These are phyloP conservation scores for Halichondria panicea DNA, from an alignment of 37 sponge, comb jelly and placozoan species.

Conservation along the genomic window DNA sequence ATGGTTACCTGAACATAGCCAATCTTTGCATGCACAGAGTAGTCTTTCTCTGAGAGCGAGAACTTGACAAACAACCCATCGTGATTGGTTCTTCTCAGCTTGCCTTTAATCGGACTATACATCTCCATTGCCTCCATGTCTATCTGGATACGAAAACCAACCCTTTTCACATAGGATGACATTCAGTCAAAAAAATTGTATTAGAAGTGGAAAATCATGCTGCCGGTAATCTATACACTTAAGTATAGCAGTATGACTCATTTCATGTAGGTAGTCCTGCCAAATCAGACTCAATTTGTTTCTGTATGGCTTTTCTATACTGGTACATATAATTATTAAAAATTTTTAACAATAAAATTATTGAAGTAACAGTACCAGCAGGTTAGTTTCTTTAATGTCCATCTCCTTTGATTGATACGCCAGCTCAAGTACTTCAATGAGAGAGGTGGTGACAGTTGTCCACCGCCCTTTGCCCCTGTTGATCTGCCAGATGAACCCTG, in stretches of 20 bases:
- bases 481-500: slow-evolving; percentile 80
- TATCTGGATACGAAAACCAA: slow-evolving; percentile 2
- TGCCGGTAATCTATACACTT: too few species aligned
- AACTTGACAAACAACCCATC: slow-evolving; percentile 56
- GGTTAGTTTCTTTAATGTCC: slow-evolving; percentile 44
- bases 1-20: slow-evolving; percentile 68
- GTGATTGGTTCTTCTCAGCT: slow-evolving; percentile 66
- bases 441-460: slow-evolving; percentile 66
- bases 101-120: slow-evolving; percentile 52
- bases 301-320: background rate
- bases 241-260: too few species aligned
- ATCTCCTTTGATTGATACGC: slow-evolving; percentile 47
- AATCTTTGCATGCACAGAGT: slow-evolving; percentile 53
- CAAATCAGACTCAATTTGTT: too few species aligned
- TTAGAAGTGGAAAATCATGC: too few species aligned
- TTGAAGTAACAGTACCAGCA: too few species aligned
- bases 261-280: too few species aligned
- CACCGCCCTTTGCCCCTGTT: slow-evolving; percentile 54
- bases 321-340: background rate
- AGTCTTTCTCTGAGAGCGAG: slow-evolving; percentile 52
- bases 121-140: slow-evolving; percentile 66
- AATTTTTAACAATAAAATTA: too few species aligned
- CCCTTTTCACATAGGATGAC: too few species aligned
- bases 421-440: slow-evolving; percentile 65
- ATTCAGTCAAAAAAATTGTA: too few species aligned